Evolutionary conservation across 2,113 vertebrate genomes (phyloP).

Genomic region (Apus apus): DNA sequence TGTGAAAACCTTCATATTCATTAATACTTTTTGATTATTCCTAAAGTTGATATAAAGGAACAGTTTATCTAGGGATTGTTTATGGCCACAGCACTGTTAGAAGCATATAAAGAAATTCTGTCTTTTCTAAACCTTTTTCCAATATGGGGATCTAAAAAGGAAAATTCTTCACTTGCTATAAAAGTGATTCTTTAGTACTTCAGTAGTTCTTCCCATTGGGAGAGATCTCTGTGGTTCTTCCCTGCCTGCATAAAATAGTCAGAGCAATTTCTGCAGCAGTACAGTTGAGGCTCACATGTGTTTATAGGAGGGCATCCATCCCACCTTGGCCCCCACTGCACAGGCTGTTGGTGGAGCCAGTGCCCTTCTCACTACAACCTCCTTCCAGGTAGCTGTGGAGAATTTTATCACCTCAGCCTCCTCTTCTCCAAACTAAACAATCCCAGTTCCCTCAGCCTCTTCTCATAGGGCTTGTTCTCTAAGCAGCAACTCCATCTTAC

Average conservation of each 20-base stretch:
- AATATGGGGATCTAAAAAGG: not conserved
- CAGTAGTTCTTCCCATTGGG: not conserved
- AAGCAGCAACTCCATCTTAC: not conserved
- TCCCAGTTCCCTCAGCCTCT: too few species aligned
- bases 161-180: not conserved
- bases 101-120: not conserved
- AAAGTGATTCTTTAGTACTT: not conserved
- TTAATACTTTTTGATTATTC: not conserved
- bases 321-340: not conserved
- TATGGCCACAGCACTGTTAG: not conserved
- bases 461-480: too few species aligned
- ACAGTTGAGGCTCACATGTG: rapidly evolving
- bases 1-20: not conserved
- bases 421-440: too few species aligned
- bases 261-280: not conserved
- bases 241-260: not conserved
- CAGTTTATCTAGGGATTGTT: not conserved
- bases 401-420: too few species aligned
- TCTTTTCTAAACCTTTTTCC: not conserved
- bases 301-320: not conserved
- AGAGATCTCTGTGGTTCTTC: not conserved
- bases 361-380: too few species aligned
- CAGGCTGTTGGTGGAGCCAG: not conserved
- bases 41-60: not conserved
- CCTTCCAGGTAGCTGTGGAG: too few species aligned